Evolutionary conservation across 2,113 vertebrate genomes (phyloP).

Genomic region (Phyllopteryx taeniolatus): DNA sequence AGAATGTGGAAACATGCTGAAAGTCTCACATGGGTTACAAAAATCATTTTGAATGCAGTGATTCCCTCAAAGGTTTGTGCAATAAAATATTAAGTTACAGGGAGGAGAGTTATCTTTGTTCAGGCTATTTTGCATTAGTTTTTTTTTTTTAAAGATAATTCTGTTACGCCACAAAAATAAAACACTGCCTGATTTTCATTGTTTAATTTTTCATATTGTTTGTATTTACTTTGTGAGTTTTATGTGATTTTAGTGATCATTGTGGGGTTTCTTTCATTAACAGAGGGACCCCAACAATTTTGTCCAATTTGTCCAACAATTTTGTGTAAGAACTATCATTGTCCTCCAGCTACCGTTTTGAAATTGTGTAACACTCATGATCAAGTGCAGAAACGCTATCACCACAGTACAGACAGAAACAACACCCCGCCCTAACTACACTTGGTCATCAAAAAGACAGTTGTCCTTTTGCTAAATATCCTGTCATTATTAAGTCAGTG

Average conservation of each 20-base stretch:
- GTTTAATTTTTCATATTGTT: background rate
- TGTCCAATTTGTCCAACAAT: background rate
- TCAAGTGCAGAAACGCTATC: conserved; percentile 24
- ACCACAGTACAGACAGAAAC: background rate
- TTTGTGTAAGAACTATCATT: no score
- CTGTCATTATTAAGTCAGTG: background rate
- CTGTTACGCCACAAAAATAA: no score
- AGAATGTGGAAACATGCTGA: background rate
- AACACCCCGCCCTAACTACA: background rate
- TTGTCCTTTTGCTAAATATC: background rate
- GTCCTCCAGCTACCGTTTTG: background rate
- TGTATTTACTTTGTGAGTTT: background rate
- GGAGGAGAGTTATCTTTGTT: no score
- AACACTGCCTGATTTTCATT: background rate
- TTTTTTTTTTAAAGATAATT: no score
- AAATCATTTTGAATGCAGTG: no score
- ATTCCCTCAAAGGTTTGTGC: no score
- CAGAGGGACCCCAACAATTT: background rate
- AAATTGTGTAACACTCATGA: conserved; percentile 7
- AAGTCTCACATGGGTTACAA: no score
- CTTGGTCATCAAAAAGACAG: background rate
- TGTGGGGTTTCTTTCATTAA: background rate
- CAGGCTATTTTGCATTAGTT: no score
- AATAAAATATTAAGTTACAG: no score
- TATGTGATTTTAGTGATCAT: background rate